phyloP scores from a whole-genome alignment of 2,797 vertebrate genomes.

The Tympanoctomys barrerae region DNA sequence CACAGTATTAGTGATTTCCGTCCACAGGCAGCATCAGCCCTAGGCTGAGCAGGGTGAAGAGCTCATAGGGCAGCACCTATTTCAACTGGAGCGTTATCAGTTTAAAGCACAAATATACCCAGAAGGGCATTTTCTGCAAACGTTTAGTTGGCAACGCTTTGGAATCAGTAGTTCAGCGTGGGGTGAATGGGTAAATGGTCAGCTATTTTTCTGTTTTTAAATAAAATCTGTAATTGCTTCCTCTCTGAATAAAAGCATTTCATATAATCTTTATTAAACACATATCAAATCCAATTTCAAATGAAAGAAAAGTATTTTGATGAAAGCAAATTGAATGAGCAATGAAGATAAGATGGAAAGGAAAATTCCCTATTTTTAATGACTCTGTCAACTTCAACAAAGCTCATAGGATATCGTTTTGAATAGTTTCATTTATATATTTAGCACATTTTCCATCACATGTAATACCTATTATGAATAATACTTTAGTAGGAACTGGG shows the following conservation, averaged over 20 bases:
- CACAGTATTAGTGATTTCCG: background rate
- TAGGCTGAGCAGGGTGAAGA: background rate
- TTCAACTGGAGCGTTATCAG: conserved; percentile 9
- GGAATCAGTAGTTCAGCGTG: background rate
- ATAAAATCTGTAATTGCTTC: background rate
- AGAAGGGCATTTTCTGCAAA: background rate
- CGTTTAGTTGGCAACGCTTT: background rate
- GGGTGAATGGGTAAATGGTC: background rate
- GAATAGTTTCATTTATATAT: conserved; percentile 41
- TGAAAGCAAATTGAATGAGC: background rate
- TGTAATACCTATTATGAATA: background rate
- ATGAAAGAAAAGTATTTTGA: background rate
- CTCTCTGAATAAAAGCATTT: conserved; percentile 39
- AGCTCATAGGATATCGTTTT: background rate
- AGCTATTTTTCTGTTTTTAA: conserved; percentile 9
- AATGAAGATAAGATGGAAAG: background rate
- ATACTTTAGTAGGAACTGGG: background rate
- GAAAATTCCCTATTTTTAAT: background rate
- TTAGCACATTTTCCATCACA: background rate
- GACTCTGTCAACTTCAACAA: background rate
- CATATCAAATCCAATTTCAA: conserved; percentile 1
- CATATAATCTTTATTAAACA: background rate
- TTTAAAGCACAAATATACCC: background rate
- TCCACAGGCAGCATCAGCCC: background rate
- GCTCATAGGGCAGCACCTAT: background rate